Percentiles rank a stretch among this genome's conserved stretches.
These are phyloP conservation scores for Stichopus horrens DNA, from an alignment of 53 echinoderm and acorn worm genomes.

Conservation along the genomic window DNA sequence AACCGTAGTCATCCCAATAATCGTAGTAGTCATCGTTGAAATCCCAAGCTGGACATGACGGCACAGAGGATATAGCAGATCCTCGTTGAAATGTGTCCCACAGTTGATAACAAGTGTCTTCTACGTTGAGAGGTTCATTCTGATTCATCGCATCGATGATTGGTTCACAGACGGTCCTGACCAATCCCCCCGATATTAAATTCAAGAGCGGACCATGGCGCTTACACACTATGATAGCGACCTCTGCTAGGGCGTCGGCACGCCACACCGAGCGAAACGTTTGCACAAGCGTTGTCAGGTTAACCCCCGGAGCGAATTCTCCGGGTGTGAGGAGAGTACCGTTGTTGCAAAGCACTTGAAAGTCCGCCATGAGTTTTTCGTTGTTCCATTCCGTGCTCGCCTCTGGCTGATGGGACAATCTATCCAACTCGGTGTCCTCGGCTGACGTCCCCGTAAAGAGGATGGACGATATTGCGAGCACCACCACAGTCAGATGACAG, in stretches of 20 bases:
- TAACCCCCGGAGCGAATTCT: slow-evolving; percentile 11
- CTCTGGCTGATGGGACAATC: neutral
- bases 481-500: neutral
- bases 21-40: neutral
- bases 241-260: neutral
- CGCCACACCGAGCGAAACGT: slow-evolving; percentile 30
- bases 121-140: neutral
- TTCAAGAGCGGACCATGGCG: slow-evolving; percentile 21
- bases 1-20: neutral
- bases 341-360: slow-evolving; percentile 2
- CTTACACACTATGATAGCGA: slow-evolving; percentile 9
- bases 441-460: neutral
- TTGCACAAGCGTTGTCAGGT: neutral
- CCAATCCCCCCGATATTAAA: slow-evolving; percentile 20
- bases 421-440: neutral
- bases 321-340: neutral
- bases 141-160: slow-evolving; percentile 17
- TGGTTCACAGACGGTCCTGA: slow-evolving; percentile 12
- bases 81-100: slow-evolving; percentile 6
- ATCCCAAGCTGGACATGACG: slow-evolving; percentile 19
- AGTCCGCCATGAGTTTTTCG: slow-evolving; percentile 1
- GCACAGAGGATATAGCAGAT: neutral
- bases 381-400: neutral
- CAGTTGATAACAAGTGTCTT: slow-evolving; percentile 6
- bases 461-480: neutral